Evolutionary conservation across 2,797 vertebrate species (phyloP).

Genomic region (Onychomys torridus): DNA sequence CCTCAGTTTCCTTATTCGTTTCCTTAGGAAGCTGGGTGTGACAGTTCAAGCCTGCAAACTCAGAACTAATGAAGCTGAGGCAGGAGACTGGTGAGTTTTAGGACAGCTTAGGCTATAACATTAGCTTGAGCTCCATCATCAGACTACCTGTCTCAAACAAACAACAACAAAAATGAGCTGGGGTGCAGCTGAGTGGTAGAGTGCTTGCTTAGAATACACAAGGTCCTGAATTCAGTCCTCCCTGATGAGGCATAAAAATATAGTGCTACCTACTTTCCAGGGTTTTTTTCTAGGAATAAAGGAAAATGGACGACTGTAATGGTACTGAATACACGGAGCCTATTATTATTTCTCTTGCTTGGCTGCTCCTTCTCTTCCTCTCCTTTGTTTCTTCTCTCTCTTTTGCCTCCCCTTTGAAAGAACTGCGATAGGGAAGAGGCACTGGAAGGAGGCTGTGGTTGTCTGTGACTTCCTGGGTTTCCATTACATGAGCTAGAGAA

Average conservation of each 20-base stretch:
- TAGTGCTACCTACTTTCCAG: not conserved
- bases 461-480: conserved; percentile 48
- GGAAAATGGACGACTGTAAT: conserved; percentile 42
- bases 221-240: not conserved
- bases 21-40: not conserved
- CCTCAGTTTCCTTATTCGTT: conserved; percentile 5
- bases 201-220: not conserved
- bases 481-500: conserved; percentile 58
- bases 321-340: conserved; percentile 3
- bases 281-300: conserved; percentile 31
- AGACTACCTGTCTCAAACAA: not conserved
- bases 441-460: conserved; percentile 55
- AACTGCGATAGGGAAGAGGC: conserved; percentile 32
- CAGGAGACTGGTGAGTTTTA: not conserved
- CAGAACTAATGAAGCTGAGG: not conserved
- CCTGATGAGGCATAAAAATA: not conserved
- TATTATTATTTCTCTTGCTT: conserved; percentile 55
- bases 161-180: not conserved
- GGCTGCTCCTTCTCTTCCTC: not conserved
- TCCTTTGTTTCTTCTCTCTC: conserved; percentile 45
- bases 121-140: not conserved
- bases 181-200: not conserved
- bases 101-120: not conserved
- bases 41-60: not conserved
- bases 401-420: conserved; percentile 28